Evolutionary conservation across 1,140 invertebrate species (phyloP).

Genomic region (Popillia japonica): DNA sequence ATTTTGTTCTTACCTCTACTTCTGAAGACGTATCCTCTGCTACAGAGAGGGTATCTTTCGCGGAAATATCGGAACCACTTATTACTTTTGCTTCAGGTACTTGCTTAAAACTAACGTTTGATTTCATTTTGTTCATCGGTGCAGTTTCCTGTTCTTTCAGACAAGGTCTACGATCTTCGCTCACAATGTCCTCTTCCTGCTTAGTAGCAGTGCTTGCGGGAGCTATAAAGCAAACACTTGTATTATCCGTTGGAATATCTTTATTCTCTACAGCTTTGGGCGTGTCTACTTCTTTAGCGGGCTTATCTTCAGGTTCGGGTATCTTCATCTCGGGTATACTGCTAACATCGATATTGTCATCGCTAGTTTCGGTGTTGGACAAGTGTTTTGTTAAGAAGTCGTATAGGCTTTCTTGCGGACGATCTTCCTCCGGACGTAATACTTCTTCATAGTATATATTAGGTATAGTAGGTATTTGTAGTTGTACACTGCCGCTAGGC

Average conservation of each 20-base stretch:
- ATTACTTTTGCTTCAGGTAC: too few relatives aligned
- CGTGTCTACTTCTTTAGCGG: too few relatives aligned
- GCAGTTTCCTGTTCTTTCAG: background rate
- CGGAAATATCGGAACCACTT: too few relatives aligned
- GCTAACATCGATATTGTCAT: background rate
- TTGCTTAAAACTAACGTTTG: conserved; percentile 13
- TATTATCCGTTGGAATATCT: background rate
- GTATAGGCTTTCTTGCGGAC: background rate
- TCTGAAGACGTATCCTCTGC: too few relatives aligned
- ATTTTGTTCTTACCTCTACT: too few relatives aligned
- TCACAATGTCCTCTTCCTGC: background rate
- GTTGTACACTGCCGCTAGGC: conserved; percentile 41
- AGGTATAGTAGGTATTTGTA: conserved; percentile 36
- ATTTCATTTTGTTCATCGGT: background rate
- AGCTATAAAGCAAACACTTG: background rate
- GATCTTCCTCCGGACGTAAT: background rate
- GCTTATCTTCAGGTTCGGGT: too few relatives aligned
- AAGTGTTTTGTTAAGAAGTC: background rate
- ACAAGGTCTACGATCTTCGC: background rate
- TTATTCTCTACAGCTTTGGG: too few relatives aligned
- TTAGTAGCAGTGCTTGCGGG: background rate
- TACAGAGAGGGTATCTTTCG: too few relatives aligned
- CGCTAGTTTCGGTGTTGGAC: background rate
- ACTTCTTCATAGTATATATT: conserved; percentile 45
- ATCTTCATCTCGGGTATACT: too few relatives aligned